Percentiles rank a stretch among this genome's conserved stretches.
Evolutionary conservation across 1,140 invertebrate species (phyloP).

Genomic region (Drosophila virilis): DNA sequence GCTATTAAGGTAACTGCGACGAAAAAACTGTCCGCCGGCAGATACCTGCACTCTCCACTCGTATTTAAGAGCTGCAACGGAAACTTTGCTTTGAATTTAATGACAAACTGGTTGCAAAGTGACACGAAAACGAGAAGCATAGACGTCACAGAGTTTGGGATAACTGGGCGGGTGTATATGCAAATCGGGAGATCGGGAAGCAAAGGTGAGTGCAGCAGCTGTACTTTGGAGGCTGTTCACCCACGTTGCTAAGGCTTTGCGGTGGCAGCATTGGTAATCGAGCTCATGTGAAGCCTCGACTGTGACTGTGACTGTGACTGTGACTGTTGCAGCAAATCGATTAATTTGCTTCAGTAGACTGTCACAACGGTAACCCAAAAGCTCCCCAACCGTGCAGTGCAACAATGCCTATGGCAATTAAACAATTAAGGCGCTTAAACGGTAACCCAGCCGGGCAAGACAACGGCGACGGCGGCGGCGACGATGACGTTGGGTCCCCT

Average conservation of each 20-base stretch:
- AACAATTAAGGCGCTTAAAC: constrained; percentile 78
- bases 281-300: background rate
- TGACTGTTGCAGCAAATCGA: constrained; percentile 59
- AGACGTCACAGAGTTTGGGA: constrained; percentile 26
- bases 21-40: background rate
- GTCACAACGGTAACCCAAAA: constrained; percentile 61
- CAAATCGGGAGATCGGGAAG: constrained; percentile 11
- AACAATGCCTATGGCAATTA: constrained; percentile 62
- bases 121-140: constrained; percentile 43
- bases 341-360: constrained; percentile 66
- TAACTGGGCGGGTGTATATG: constrained; percentile 20
- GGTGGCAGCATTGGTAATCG: constrained; percentile 24
- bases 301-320: background rate
- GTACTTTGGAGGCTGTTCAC: constrained; percentile 9
- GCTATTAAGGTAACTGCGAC: background rate
- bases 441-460: constrained; percentile 41
- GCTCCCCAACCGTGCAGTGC: constrained; percentile 47
- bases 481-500: constrained; percentile 4
- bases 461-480: constrained; percentile 44
- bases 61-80: constrained; percentile 29
- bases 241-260: constrained; percentile 37
- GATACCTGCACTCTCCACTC: constrained; percentile 1
- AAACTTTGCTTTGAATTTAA: constrained; percentile 39
- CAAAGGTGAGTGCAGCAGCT: constrained; percentile 12
- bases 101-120: constrained; percentile 60